phyloP scores from a whole-genome alignment of 2,888 invertebrate species.

The Tolmerus cingulatus region DNA sequence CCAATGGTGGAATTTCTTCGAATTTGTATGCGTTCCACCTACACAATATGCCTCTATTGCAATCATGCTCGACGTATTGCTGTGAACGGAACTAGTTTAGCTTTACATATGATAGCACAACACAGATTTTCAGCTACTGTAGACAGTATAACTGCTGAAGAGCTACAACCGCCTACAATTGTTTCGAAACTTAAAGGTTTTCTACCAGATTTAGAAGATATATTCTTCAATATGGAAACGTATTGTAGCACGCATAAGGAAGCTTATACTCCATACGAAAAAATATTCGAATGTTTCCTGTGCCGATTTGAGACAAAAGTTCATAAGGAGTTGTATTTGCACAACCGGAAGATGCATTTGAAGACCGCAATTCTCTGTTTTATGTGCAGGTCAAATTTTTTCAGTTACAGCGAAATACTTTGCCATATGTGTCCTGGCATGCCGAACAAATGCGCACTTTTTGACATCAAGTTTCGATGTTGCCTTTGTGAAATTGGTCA shows the following conservation, averaged over 20 bases:
- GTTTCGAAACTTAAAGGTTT: conserved; percentile 70
- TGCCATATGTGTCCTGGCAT: conserved; percentile 87
- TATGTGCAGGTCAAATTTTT: conserved; percentile 88
- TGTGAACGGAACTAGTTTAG: conserved; percentile 82
- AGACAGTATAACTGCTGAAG: conserved; percentile 79
- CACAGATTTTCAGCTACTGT: conserved; percentile 83
- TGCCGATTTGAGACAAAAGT: conserved; percentile 79
- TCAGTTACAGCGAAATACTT: conserved; percentile 84
- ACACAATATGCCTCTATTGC: conserved; percentile 80
- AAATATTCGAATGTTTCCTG: conserved; percentile 85
- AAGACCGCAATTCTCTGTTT: conserved; percentile 82
- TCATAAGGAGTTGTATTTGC: conserved; percentile 85
- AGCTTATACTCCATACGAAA: conserved; percentile 67
- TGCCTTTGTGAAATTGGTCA: conserved; percentile 80
- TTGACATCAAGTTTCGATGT: conserved; percentile 78
- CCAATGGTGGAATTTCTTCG: conserved; percentile 75
- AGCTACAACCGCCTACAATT: conserved; percentile 75
- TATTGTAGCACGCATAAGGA: conserved; percentile 71
- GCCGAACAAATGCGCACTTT: conserved; percentile 62
- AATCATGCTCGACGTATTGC: conserved; percentile 86
- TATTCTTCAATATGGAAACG: conserved; percentile 77
- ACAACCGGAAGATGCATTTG: conserved; percentile 86
- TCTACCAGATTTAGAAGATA: conserved; percentile 67
- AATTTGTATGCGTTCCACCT: conserved; percentile 75
- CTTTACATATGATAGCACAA: conserved; percentile 79